A percentile compares a stretch with the other conserved stretches of the same genome.
Conservation (phyloP, 2,888 invertebrate species). For the Calliopum simillimum region DNA sequence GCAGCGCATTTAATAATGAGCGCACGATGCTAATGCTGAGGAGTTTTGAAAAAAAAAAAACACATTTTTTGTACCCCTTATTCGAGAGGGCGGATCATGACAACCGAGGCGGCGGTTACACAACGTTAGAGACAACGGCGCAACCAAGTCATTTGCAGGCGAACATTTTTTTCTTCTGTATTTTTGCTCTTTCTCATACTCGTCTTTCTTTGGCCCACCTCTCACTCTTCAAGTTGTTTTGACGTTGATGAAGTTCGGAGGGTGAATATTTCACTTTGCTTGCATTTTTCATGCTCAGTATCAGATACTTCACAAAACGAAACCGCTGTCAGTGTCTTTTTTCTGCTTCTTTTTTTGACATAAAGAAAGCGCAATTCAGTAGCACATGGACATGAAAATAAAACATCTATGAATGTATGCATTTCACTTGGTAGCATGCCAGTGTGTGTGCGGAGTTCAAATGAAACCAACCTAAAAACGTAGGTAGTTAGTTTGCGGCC, state of each 20-base stretch:
- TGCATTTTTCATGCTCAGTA: not conserved
- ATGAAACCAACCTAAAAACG: not conserved
- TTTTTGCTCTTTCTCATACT: not conserved
- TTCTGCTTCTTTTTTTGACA: not conserved
- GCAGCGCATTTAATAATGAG: too few relatives aligned
- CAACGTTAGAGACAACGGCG: conserved; percentile 1
- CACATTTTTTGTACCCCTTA: too few relatives aligned
- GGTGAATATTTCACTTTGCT: not conserved
- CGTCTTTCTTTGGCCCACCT: not conserved
- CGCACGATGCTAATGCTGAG: too few relatives aligned
- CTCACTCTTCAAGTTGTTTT: not conserved
- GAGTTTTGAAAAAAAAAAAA: too few relatives aligned
- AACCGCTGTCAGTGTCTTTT: conserved; percentile 9
- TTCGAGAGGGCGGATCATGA: not conserved
- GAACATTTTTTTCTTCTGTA: not conserved
- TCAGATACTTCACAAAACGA: not conserved
- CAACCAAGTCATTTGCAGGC: conserved; percentile 25
- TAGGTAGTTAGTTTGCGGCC: conserved; percentile 11
- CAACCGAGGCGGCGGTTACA: not conserved
- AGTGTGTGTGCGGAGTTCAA: not conserved
- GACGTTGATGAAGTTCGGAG: conserved; percentile 5
- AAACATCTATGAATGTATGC: not conserved
- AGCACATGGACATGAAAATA: not conserved
- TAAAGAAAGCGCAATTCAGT: conserved; percentile 19
- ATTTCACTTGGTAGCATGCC: not conserved